Evolutionary conservation across 2,888 invertebrate species (phyloP), one percentile per base, ranked within the genome.

Genomic region (Drosophila kokeensis): DNA sequence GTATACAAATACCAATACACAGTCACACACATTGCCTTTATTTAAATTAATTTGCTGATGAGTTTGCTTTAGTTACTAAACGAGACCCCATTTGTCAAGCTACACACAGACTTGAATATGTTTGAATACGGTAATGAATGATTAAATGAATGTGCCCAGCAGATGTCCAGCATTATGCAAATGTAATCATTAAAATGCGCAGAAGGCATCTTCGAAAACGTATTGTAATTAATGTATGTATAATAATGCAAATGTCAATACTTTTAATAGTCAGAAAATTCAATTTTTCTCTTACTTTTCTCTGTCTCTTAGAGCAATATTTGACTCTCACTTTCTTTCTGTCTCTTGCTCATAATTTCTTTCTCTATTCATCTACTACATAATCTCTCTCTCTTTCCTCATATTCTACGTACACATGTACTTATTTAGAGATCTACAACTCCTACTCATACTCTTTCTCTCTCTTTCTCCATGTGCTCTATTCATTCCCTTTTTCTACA

Each of bases 11-110:
- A 34, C 45, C 45, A 34, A 45, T 53, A 36, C 32, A 48, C 24
- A 59, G 21, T 21, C n/a, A 54, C 13, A 27, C 21, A n/a, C 24
- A 62, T 48, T 63, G 30, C 6, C 60, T 42, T 40, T 50, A 52
- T 57, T 73, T 55, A 63, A 73, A 70, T 32, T 45, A 34, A 57
- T 49, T 57, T 75, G 36, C 59, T 52, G 58, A 55, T 69, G 52
- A 27, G 42, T 21, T 53, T 49, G 42, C 38, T 53, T 42, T 34
- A 30, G 30, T 48, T 32, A 30, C 18, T 36, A 24, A 36, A 57
- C 34, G 38, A 68, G n/a, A 8, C 21, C 13, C 13, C 27, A 40
- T 38, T 70, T 40, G 27, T n/a, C 54, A 29, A 36, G 36, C 36
- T 42, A 8, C 42, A 15, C 8, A 5, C 15, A 29, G 29, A 42